Conservation (phyloP, 2,888 invertebrate species). For the Drosophila barbarae region DNA sequence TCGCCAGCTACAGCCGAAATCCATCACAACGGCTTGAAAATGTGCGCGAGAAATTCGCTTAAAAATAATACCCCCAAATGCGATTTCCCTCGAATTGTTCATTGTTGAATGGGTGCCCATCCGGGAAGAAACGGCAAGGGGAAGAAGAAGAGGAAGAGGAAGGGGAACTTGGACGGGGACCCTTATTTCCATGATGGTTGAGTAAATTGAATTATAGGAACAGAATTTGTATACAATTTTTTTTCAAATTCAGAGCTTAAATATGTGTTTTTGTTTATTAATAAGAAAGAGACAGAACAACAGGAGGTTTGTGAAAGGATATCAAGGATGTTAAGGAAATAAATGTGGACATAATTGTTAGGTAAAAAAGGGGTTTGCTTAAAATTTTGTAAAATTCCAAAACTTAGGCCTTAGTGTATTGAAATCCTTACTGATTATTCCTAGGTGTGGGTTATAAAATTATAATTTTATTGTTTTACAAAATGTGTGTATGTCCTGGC, state of each 20-base stretch:
- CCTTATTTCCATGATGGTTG: background rate
- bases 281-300: no score
- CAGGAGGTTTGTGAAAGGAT: no score
- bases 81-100: constrained; percentile 24
- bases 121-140: no score
- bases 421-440: background rate
- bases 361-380: no score
- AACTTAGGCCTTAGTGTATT: no score
- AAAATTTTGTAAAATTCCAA: no score
- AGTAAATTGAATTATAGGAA: background rate
- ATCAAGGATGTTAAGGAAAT: no score
- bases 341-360: no score
- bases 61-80: constrained; percentile 25
- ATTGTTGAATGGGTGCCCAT: constrained; percentile 12
- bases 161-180: background rate
- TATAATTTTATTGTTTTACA: background rate
- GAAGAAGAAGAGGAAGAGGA: background rate
- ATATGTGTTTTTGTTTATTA: no score
- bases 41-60: constrained; percentile 9
- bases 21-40: constrained; percentile 15
- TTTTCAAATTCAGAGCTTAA: no score
- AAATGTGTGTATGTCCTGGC: background rate
- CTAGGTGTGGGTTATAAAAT: background rate
- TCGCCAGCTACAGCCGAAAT: constrained; percentile 23
- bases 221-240: background rate